Evolutionary conservation across 2,888 invertebrate species (phyloP).

Genomic region (Synergus umbraculus): DNA sequence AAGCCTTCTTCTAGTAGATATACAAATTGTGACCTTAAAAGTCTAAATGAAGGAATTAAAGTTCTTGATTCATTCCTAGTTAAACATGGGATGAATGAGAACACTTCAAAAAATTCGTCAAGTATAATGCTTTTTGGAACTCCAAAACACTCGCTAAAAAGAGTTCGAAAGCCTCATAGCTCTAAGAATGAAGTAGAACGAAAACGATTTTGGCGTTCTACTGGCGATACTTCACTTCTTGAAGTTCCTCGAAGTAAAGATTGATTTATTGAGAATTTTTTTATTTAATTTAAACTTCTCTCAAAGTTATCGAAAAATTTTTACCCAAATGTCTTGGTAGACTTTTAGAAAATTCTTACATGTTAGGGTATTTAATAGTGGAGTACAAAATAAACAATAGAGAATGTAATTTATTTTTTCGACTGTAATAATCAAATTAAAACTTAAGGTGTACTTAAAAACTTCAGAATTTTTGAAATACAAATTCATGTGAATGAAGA

Average conservation of each 20-base stretch:
- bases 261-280: background rate
- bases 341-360: too few species aligned
- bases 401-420: background rate
- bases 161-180: background rate
- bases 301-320: too few species aligned
- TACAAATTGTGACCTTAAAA: conserved; percentile 65
- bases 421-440: background rate
- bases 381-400: background rate
- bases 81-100: conserved; percentile 47
- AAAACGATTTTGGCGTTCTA: conserved; percentile 3
- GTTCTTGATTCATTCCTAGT: conserved; percentile 68
- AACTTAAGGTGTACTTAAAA: background rate
- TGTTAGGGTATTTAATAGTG: background rate
- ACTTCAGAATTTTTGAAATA: background rate
- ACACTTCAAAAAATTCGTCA: conserved; percentile 50
- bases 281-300: background rate
- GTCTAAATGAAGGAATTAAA: conserved; percentile 68
- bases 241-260: background rate
- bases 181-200: background rate
- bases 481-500: background rate
- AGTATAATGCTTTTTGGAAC: conserved; percentile 63
- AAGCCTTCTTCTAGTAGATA: conserved; percentile 42
- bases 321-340: too few species aligned
- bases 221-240: background rate
- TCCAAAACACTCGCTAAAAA: conserved; percentile 53